Evolutionary conservation across 2,888 invertebrate genomes (phyloP).

Genomic region (Phlogophora meticulosa): DNA sequence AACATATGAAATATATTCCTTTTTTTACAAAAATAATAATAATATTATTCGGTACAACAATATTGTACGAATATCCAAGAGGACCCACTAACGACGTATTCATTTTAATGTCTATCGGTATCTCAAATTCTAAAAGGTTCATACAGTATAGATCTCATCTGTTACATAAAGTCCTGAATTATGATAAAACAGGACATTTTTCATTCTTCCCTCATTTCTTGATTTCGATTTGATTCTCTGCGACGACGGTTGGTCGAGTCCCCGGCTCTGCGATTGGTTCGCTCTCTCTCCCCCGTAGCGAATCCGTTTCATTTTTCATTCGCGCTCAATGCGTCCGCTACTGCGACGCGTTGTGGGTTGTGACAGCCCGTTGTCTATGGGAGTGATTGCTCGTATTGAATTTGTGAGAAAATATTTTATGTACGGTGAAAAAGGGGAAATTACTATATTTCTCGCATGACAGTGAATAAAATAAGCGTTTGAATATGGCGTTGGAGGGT

Average conservation of each 20-base stretch:
- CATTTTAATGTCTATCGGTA: background rate
- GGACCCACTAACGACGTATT: no score
- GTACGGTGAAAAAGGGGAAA: constrained; percentile 80
- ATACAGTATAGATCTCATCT: background rate
- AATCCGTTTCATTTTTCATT: constrained; percentile 80
- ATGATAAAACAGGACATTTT: background rate
- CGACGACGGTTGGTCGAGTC: constrained; percentile 55
- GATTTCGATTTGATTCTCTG: constrained; percentile 27
- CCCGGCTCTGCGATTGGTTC: constrained; percentile 62
- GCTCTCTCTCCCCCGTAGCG: constrained; percentile 72
- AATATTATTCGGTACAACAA: no score
- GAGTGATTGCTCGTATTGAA: constrained; percentile 85
- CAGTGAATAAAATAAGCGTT: constrained; percentile 86
- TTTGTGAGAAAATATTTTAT: constrained; percentile 81
- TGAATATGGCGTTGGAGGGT: constrained; percentile 90
- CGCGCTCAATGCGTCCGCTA: constrained; percentile 87
- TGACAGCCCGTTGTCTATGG: constrained; percentile 85
- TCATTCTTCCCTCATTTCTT: constrained; percentile 4
- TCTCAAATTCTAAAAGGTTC: background rate
- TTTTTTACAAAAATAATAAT: background rate
- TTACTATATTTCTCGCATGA: constrained; percentile 84
- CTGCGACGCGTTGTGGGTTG: constrained; percentile 74
- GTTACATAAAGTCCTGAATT: background rate
- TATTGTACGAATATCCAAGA: no score
- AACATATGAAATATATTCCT: no score